These are phyloP conservation scores for Lottia scabra DNA, from an alignment of 2,888 invertebrate genomes.

Conservation along the genomic window DNA sequence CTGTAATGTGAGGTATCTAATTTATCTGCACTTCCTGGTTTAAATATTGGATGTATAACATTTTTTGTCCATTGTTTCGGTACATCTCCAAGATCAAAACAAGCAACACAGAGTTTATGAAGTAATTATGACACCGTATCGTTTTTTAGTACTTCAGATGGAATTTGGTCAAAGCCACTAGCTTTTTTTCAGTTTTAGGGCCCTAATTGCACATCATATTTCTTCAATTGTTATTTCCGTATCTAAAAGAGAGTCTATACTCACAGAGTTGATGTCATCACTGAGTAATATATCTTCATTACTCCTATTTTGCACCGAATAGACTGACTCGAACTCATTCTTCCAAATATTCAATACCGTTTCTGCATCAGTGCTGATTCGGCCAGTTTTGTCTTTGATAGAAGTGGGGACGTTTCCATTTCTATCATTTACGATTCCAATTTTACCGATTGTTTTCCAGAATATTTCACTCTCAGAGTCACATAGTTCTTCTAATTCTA, in stretches of 20 bases:
- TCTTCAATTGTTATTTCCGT: neutral
- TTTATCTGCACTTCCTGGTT: neutral
- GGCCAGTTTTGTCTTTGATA: neutral
- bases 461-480: no score
- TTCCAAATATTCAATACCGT: neutral
- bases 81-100: neutral
- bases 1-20: neutral
- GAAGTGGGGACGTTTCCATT: neutral
- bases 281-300: no score
- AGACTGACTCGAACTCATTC: neutral
- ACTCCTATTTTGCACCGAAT: no score
- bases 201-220: neutral
- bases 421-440: neutral
- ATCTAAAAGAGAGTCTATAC: no score
- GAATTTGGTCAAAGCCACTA: neutral
- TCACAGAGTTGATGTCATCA: no score
- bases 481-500: no score
- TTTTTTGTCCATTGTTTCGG: neutral
- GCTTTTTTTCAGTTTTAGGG: neutral
- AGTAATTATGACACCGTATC: neutral
- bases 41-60: neutral
- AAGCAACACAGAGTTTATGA: neutral
- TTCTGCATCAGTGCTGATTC: neutral
- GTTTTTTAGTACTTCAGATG: neutral
- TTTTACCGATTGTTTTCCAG: neutral